Evolutionary conservation across 2,113 vertebrate species (phyloP).

Genomic region (Dicrurus megarhynchus): DNA sequence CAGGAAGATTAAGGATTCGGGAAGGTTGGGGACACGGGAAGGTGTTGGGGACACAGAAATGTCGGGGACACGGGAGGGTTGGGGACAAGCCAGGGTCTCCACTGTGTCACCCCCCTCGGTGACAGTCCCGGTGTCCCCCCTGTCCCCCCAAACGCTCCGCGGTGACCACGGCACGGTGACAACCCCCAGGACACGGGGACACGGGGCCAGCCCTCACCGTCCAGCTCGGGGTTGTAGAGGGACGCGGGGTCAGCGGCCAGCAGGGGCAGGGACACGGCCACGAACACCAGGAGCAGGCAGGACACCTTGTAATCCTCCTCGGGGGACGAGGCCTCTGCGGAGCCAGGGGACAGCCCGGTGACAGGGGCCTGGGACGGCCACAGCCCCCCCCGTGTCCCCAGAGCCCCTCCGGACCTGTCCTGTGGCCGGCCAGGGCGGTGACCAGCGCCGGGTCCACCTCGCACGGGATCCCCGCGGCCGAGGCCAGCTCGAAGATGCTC

Average conservation of each 20-base stretch:
- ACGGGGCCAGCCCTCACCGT: constrained; percentile 72
- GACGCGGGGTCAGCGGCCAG: constrained; percentile 82
- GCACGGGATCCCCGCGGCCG: constrained; percentile 84
- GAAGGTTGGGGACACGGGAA: neutral
- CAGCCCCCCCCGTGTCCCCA: neutral
- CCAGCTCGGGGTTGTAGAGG: constrained; percentile 79
- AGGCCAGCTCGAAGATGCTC: constrained; percentile 86
- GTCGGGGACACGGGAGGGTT: neutral
- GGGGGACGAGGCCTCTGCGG: constrained; percentile 71
- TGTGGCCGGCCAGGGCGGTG: constrained; percentile 76
- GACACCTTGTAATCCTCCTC: constrained; percentile 91
- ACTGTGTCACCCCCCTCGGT: neutral
- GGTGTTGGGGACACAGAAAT: neutral
- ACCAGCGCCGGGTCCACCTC: constrained; percentile 87
- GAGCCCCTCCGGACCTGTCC: constrained; percentile 63
- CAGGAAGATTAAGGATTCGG: neutral
- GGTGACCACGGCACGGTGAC: neutral
- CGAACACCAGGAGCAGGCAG: constrained; percentile 85
- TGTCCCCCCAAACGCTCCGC: too few relatives aligned
- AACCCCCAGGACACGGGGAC: neutral
- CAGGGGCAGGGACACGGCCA: constrained; percentile 85
- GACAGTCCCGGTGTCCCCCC: neutral
- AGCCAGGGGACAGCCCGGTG: neutral
- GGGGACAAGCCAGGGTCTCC: neutral
- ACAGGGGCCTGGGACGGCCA: neutral